These are phyloP conservation scores for Petrolisthes cinctipes DNA, from an alignment of 2,888 invertebrate genomes.

Conservation along the genomic window DNA sequence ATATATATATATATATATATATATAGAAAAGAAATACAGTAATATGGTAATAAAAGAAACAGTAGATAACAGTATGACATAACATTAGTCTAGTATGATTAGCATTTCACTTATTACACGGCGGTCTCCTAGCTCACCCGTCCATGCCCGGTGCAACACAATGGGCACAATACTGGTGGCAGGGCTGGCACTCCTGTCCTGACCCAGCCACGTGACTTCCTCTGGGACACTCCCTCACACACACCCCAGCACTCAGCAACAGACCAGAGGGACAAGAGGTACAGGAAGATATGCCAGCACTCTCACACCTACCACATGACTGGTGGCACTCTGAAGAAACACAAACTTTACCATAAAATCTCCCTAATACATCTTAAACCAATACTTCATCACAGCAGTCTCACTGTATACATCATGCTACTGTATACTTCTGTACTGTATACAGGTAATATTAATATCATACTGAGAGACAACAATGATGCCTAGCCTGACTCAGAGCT, in stretches of 20 bases:
- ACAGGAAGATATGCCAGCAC: constrained; percentile 45
- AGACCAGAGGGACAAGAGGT: constrained; percentile 48
- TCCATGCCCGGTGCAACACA: constrained; percentile 40
- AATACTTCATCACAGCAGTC: too few species aligned
- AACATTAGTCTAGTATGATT: background rate
- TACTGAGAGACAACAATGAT: too few species aligned
- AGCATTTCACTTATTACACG: background rate
- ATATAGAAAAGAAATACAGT: background rate
- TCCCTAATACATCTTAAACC: too few species aligned
- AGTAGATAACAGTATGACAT: too few species aligned
- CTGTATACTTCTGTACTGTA: too few species aligned
- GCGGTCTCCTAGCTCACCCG: constrained; percentile 2
- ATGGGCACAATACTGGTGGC: constrained; percentile 38
- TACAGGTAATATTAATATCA: too few species aligned
- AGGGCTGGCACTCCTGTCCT: constrained; percentile 24
- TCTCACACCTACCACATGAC: constrained; percentile 48
- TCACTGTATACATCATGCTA: too few species aligned
- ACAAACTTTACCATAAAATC: too few species aligned
- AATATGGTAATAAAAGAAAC: too few species aligned
- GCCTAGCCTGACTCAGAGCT: too few species aligned
- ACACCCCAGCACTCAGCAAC: constrained; percentile 31
- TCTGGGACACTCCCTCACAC: constrained; percentile 43
- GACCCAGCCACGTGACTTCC: constrained; percentile 12
- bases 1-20: constrained; percentile 30
- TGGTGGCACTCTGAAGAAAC: constrained; percentile 46